Percentiles rank a stretch among this genome's conserved stretches.
phyloP scores from a whole-genome alignment of 2,888 invertebrate genomes.

The Spialia ferax region DNA sequence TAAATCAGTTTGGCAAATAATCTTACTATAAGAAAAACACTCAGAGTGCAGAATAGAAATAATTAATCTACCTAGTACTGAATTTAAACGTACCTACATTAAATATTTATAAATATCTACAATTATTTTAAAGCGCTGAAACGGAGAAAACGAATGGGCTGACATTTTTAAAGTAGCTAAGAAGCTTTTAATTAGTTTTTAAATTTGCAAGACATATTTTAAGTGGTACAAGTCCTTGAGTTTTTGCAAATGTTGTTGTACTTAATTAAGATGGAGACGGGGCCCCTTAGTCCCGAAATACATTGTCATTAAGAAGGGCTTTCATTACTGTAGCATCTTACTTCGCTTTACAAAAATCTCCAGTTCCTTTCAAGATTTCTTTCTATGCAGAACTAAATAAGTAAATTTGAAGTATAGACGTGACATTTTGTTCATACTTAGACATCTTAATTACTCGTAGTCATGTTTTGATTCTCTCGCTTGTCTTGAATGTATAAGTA shows the following conservation, averaged over 20 bases:
- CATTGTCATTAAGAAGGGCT: constrained; percentile 24
- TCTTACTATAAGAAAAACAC: no score
- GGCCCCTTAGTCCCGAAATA: constrained; percentile 45
- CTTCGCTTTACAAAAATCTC: constrained; percentile 18
- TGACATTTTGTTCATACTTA: constrained; percentile 6
- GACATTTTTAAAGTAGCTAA: constrained; percentile 4
- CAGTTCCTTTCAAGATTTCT: constrained; percentile 13
- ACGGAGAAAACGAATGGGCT: background rate
- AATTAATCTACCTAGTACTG: no score
- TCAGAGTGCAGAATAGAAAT: no score
- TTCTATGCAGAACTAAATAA: constrained; percentile 15
- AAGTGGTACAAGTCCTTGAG: constrained; percentile 15
- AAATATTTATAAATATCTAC: background rate
- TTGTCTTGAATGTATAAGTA: no score
- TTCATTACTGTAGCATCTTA: constrained; percentile 27
- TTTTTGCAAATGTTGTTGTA: constrained; percentile 46
- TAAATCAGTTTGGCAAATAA: no score
- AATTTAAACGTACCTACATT: no score
- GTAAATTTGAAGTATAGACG: constrained; percentile 1
- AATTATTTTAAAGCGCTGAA: background rate
- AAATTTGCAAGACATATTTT: constrained; percentile 20
- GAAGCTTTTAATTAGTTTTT: constrained; percentile 22
- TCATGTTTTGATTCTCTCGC: background rate
- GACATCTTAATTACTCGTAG: background rate
- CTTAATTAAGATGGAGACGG: constrained; percentile 67